Percentiles rank a stretch among this genome's conserved stretches.
phyloP scores from a whole-genome alignment of 2,113 vertebrate genomes.

The Solea solea region DNA sequence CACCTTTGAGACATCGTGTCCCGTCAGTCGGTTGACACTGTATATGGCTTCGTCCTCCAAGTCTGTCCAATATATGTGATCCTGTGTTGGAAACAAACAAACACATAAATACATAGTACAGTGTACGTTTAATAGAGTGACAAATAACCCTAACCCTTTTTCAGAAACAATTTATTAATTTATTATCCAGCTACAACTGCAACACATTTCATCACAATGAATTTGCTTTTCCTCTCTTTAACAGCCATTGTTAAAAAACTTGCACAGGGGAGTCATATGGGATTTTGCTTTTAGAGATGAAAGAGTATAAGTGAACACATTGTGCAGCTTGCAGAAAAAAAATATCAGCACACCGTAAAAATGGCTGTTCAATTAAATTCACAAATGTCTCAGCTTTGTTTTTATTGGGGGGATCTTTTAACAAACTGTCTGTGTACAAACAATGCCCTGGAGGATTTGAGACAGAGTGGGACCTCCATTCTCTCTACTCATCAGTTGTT shows the following conservation, averaged over 20 bases:
- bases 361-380: conserved; percentile 3
- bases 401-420: not conserved
- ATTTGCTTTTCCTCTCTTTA: not conserved
- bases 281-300: not conserved
- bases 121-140: too few relatives aligned
- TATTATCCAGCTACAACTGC: conserved; percentile 2
- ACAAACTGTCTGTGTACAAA: not conserved
- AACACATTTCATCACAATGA: not conserved
- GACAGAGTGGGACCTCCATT: not conserved
- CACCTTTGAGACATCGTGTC: conserved; percentile 86
- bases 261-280: not conserved
- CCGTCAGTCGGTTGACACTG: conserved; percentile 92
- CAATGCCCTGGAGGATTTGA: too few relatives aligned
- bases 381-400: not conserved
- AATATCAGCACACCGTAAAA: not conserved
- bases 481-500: not conserved
- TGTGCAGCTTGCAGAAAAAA: not conserved
- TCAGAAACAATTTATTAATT: not conserved
- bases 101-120: not conserved
- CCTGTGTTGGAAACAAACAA: conserved; percentile 77
- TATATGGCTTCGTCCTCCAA: conserved; percentile 95
- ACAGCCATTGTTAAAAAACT: not conserved
- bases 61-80: conserved; percentile 97
- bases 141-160: too few relatives aligned
- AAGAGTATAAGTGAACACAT: not conserved